Evolutionary conservation across 2,888 invertebrate genomes (phyloP).

Genomic region (Philhelius pedissequus): DNA sequence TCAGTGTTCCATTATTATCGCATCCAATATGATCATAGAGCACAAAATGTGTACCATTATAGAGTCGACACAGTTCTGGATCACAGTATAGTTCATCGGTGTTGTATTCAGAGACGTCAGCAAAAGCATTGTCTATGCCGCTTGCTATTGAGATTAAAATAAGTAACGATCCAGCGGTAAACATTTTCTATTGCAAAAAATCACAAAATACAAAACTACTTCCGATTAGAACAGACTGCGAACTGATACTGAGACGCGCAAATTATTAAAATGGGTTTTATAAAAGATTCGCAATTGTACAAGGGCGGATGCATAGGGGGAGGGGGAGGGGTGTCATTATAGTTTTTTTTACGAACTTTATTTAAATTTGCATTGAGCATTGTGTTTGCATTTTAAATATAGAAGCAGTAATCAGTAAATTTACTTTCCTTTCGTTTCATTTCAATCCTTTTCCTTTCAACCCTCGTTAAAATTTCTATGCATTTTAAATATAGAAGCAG

Average conservation of each 20-base stretch:
- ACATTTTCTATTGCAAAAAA: conserved; percentile 39
- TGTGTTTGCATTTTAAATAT: no score
- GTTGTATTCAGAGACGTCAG: background rate
- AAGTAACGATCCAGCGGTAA: conserved; percentile 8
- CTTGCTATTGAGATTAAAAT: background rate
- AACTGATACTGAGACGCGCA: conserved; percentile 41
- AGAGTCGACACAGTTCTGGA: conserved; percentile 73
- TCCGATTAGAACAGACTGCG: conserved; percentile 55
- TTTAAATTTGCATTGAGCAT: no score
- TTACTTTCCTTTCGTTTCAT: no score
- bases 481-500: no score
- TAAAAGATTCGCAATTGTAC: conserved; percentile 40
- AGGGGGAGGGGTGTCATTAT: background rate
- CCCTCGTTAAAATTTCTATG: no score
- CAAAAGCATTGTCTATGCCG: conserved; percentile 2
- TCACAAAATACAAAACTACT: conserved; percentile 12
- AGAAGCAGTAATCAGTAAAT: no score
- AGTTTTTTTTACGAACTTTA: no score
- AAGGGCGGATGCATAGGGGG: background rate
- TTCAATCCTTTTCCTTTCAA: no score
- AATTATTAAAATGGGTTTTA: conserved; percentile 38
- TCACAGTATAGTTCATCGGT: conserved; percentile 71
- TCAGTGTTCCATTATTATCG: conserved; percentile 73
- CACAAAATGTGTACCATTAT: conserved; percentile 74
- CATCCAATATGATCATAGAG: conserved; percentile 74